Evolutionary conservation across 1,140 invertebrate genomes (phyloP).

Genomic region (Oreohelix idahoensis): DNA sequence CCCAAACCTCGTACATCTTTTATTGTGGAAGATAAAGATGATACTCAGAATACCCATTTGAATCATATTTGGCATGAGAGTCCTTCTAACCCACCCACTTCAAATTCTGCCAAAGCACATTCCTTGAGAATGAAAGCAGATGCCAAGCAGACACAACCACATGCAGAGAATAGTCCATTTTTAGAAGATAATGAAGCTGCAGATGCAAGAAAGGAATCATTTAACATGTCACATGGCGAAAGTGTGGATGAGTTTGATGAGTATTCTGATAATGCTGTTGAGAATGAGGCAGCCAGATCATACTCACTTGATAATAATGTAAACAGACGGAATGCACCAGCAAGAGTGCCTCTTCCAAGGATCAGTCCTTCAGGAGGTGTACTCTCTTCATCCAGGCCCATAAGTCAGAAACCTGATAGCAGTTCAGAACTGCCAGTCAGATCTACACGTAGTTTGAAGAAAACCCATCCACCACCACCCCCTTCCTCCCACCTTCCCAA

Average conservation of each 20-base stretch:
- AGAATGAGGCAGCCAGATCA: neutral
- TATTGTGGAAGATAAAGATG: neutral
- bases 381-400: neutral
- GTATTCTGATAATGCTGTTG: neutral
- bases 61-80: conserved; percentile 14
- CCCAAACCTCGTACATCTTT: neutral
- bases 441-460: neutral
- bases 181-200: neutral
- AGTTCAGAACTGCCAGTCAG: neutral
- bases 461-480: conserved; percentile 21
- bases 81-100: conserved; percentile 16
- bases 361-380: neutral
- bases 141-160: neutral
- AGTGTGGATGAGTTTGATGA: conserved; percentile 23
- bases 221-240: neutral
- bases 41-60: neutral
- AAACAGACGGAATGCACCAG: neutral
- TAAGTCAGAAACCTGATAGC: neutral
- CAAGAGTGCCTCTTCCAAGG: conserved; percentile 3
- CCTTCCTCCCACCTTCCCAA: neutral
- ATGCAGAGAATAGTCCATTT: neutral
- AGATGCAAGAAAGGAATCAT: neutral
- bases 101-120: neutral
- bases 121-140: conserved; percentile 16
- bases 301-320: neutral